These are phyloP conservation scores for Mastacembelus armatus DNA, from an alignment of 2,797 vertebrate species.

Conservation along the genomic window DNA sequence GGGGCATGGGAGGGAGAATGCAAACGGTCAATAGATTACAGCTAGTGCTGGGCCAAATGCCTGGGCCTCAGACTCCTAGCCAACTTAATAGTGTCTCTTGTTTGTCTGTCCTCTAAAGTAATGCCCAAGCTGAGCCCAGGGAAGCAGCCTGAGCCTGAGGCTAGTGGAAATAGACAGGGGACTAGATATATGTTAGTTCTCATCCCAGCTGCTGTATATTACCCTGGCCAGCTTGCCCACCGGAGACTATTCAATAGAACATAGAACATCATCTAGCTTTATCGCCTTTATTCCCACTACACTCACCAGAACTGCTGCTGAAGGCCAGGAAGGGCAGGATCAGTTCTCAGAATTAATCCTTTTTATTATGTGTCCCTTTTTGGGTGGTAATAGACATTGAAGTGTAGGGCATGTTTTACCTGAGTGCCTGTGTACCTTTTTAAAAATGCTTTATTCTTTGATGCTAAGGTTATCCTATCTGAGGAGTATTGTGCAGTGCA, in stretches of 20 bases:
- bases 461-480: conserved; percentile 29
- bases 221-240: conserved; percentile 72
- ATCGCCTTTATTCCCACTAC: conserved; percentile 64
- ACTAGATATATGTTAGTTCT: conserved; percentile 82
- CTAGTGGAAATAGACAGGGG: conserved; percentile 79
- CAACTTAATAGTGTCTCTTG: conserved; percentile 81
- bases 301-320: conserved; percentile 52
- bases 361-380: conserved; percentile 49
- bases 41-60: conserved; percentile 70
- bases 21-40: conserved; percentile 81
- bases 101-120: conserved; percentile 82
- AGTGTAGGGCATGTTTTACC: conserved; percentile 13
- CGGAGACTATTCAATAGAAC: conserved; percentile 73
- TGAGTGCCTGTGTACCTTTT: conserved; percentile 2
- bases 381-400: conserved; percentile 42
- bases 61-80: conserved; percentile 70
- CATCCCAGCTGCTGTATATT: conserved; percentile 79
- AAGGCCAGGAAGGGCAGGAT: conserved; percentile 47
- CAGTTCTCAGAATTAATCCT: conserved; percentile 44
- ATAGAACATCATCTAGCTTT: conserved; percentile 73
- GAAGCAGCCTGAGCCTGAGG: conserved; percentile 75
- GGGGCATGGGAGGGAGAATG: conserved; percentile 71
- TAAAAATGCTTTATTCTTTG: conserved; percentile 6
- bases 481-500: conserved; percentile 8
- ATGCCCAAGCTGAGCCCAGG: conserved; percentile 74